Evolutionary conservation across 1,140 invertebrate genomes (phyloP), one percentile per base, ranked within the genome.

Genomic region (Listronotus oregonensis): DNA sequence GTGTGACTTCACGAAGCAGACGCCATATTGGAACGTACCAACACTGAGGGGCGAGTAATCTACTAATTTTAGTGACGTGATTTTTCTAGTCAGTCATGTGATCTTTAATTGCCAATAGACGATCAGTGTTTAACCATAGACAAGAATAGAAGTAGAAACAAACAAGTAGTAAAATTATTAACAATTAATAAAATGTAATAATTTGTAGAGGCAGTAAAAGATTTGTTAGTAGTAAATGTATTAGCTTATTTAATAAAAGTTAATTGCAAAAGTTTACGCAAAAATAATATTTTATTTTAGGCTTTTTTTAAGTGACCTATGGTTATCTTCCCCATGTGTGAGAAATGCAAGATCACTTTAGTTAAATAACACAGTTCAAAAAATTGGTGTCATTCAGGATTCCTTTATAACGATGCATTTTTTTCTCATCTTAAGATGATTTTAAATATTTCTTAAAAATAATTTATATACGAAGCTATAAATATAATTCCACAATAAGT

Each of bases 31-130:
- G 71, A 73, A 59, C 46, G 61, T 68, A 64, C 43, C 74, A 67
- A 71, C 75, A 72, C 57, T 73, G 66, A 75, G 70, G 74, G 75
- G 75, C 74, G 75, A 77, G 75, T 77, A 77, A 77, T 67, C 67
- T 68, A 70, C 68, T 74, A 73, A 71, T 74, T 69, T 66, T 73
- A 71, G 66, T 68, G 63, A 66, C 69, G 68, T 71, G 66, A 66
- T 62, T 65, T 50, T 31, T 34, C 15, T 74, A 74, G 73, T 32
- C 47, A 77, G 75, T 77, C 71, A 75, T 75, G 73, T 76, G 75
- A 73, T 49, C 37, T 65, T 44, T 72, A 66, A 50, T 58, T 57
- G 31, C 42, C 39, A 46, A 64, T 64, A 62, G 61, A 70, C 70
- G 70, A 63, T 71, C 58, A 64, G 62, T 75, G 72, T 76, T 75